Base-by-base conservation (phyloP, 1,140 invertebrate species). In the Lasioglossum baleicum region DNA sequence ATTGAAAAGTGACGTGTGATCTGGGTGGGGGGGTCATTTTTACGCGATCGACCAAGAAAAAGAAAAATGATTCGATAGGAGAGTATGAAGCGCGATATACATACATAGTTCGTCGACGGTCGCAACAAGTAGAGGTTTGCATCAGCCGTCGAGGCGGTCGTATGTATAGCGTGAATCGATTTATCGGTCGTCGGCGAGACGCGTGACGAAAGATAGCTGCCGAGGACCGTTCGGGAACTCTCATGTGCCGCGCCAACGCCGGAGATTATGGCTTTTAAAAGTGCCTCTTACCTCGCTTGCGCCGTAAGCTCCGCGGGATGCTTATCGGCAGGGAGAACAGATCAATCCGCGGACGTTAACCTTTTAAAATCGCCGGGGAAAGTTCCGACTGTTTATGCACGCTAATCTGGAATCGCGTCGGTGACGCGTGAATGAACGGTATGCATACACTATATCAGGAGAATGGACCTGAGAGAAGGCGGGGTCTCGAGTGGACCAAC, bases 181-280 rank as follows among this genome's bases (percentile, higher is more conserved):
- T 64, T 64, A 73, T 73, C 70, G 22, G 22, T 35, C 17, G 17
- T 22, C 64, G 6, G 20, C 35, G 40, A 26, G 31, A 17, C 10
- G 51, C 51, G 51, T 53, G 51, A 53, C 51, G 51, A 53, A 53
- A 53, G 51, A 53, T 53, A 53, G 13, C 11, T 2, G 51, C 11
- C 13, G 51, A 7, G 13, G 13, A 10, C 44, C 44, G 44, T 3
- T 10, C 44, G 10, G 44, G 10, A 48, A 2, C 44, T 11, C 10
- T 13, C 2, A 10, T 48, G 44, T 10, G 8, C 44, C 8, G 8
- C 64, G 20, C 40, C 17, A 7, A 8, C 20, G 10, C 26, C 13
- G 13, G 58, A 42, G 64, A 66, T 44, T 44, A 67, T 48, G 64
- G 64, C 40, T 22, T 13, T 67, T 67, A 48, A 67, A 66, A 48